phyloP scores from a whole-genome alignment of 2,888 invertebrate species.

The Harpalus rubripes region DNA sequence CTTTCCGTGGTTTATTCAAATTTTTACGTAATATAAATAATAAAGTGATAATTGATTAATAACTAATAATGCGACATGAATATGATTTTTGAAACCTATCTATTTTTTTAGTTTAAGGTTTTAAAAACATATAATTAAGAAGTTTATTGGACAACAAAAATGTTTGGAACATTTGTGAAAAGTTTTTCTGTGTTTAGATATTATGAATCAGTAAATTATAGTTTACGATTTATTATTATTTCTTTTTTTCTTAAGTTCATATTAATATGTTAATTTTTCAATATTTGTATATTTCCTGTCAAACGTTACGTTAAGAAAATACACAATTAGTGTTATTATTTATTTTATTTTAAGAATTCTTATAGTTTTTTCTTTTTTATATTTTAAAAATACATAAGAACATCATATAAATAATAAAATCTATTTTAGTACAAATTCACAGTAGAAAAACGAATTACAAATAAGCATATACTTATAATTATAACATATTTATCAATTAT shows the following conservation, averaged over 20 bases:
- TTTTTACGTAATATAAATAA: too few species aligned
- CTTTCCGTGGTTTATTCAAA: too few species aligned
- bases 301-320: neutral
- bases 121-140: too few species aligned
- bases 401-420: conserved; percentile 1
- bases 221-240: too few species aligned
- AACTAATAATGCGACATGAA: too few species aligned
- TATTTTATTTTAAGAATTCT: neutral
- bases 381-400: neutral
- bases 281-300: conserved; percentile 9
- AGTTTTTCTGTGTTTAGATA: neutral
- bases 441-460: conserved; percentile 2
- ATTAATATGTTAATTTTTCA: neutral
- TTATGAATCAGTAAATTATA: neutral
- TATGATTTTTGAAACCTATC: too few species aligned
- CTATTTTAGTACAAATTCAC: conserved; percentile 4
- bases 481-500: neutral
- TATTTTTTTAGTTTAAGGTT: too few species aligned
- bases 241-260: neutral
- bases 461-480: too few species aligned
- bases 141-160: too few species aligned
- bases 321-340: neutral
- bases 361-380: neutral
- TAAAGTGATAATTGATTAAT: too few species aligned
- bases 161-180: neutral